Evolutionary conservation across 2,113 vertebrate species (phyloP).

Genomic region (Sylvia atricapilla): DNA sequence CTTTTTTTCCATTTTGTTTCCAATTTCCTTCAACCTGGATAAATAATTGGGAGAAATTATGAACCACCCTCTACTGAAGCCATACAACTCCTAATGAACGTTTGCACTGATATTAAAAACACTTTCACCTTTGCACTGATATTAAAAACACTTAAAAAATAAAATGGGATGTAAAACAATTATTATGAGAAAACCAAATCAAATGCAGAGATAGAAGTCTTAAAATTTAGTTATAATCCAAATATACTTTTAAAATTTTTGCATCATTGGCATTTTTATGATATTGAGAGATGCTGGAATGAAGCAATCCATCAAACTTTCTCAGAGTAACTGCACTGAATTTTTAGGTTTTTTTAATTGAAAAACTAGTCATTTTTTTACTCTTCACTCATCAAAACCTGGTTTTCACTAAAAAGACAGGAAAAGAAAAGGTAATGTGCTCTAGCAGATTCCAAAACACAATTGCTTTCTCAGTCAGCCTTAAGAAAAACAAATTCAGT

Average conservation of each 20-base stretch:
- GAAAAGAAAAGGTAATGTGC: background rate
- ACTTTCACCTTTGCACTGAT: background rate
- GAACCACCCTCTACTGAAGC: background rate
- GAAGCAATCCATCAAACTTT: background rate
- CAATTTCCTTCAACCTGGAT: constrained; percentile 82
- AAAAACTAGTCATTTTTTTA: background rate
- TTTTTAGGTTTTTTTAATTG: background rate
- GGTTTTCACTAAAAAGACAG: background rate
- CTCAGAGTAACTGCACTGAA: background rate
- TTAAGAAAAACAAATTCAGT: constrained; percentile 10
- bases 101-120: background rate
- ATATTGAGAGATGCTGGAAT: background rate
- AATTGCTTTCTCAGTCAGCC: background rate
- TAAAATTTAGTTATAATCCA: background rate
- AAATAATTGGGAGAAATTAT: constrained; percentile 1
- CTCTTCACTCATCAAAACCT: background rate
- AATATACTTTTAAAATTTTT: background rate
- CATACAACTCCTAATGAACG: background rate
- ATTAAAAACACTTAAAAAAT: background rate
- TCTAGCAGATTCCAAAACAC: background rate
- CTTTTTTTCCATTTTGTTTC: constrained; percentile 77
- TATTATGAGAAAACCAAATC: background rate
- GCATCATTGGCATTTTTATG: background rate
- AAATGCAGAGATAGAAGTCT: background rate
- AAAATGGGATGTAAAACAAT: background rate